Conservation (phyloP, 2,113 vertebrate species). For the Ascaphus truei region DNA sequence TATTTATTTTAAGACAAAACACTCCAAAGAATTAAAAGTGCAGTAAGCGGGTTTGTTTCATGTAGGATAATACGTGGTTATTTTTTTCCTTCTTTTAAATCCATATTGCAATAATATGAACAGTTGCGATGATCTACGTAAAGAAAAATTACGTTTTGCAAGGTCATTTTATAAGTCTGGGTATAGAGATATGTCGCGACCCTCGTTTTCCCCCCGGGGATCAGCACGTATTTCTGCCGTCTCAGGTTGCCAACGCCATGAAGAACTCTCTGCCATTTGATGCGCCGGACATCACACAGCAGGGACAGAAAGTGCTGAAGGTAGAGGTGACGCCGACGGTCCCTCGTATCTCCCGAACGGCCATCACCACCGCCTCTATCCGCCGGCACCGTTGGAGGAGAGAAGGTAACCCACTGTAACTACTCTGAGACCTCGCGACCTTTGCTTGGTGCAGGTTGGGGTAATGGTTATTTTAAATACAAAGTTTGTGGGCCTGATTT, state of each 20-base stretch:
- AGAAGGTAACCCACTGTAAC: constrained; percentile 82
- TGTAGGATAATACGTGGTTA: too few relatives aligned
- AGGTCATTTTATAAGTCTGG: neutral
- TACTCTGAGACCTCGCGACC: neutral
- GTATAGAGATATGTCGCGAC: neutral
- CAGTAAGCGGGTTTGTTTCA: too few relatives aligned
- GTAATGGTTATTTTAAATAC: neutral
- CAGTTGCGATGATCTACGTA: too few relatives aligned
- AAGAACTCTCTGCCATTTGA: constrained; percentile 89
- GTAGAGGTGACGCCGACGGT: constrained; percentile 94
- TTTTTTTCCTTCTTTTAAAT: too few relatives aligned
- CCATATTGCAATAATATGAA: too few relatives aligned
- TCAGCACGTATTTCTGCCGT: constrained; percentile 27
- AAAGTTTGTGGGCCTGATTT: too few relatives aligned
- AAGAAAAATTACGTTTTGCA: neutral
- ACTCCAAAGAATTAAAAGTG: too few relatives aligned
- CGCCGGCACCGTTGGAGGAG: constrained; percentile 95
- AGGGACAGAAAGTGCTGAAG: constrained; percentile 88
- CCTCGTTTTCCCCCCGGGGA: neutral
- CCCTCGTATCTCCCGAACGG: constrained; percentile 88
- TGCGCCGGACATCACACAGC: constrained; percentile 77
- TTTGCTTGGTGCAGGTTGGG: neutral
- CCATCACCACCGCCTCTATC: constrained; percentile 95
- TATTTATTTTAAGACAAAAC: too few relatives aligned
- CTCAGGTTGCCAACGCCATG: constrained; percentile 94